phyloP scores from a whole-genome alignment of 2,888 invertebrate genomes.

The Drosophila pseudotakahashii region DNA sequence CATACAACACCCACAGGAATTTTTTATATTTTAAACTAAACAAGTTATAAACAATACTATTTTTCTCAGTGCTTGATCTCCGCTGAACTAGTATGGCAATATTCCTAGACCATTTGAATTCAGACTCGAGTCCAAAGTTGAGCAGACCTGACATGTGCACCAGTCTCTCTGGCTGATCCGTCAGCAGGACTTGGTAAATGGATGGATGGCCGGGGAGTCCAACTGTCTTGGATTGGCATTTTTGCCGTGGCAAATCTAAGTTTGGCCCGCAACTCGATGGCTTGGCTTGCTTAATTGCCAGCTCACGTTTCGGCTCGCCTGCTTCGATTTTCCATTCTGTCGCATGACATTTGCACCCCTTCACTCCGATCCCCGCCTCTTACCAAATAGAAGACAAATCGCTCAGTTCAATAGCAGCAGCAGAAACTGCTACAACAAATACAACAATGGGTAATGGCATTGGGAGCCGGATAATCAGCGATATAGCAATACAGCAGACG shows the following conservation, averaged over 20 bases:
- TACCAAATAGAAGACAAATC: constrained; percentile 67
- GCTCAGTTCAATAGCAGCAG: constrained; percentile 51
- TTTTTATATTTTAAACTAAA: too few species aligned
- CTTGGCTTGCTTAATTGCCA: constrained; percentile 71
- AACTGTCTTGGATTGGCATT: constrained; percentile 31
- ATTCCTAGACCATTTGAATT: constrained; percentile 15
- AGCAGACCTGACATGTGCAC: constrained; percentile 19
- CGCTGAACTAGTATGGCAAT: constrained; percentile 1
- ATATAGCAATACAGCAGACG: constrained; percentile 41
- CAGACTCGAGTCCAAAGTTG: constrained; percentile 15
- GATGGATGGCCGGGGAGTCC: constrained; percentile 12
- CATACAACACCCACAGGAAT: too few species aligned
- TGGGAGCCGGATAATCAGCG: constrained; percentile 70
- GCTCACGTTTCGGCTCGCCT: constrained; percentile 73
- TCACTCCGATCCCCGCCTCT: neutral
- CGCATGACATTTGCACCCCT: constrained; percentile 72
- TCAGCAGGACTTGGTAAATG: constrained; percentile 14
- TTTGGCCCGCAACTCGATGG: constrained; percentile 32
- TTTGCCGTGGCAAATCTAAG: constrained; percentile 10
- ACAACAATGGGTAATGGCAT: constrained; percentile 63
- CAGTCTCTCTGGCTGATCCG: constrained; percentile 18
- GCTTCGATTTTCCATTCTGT: constrained; percentile 65
- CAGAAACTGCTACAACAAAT: constrained; percentile 33
- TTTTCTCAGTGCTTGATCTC: constrained; percentile 1
- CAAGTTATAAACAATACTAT: neutral